Evolutionary conservation across 2,888 invertebrate genomes (phyloP).

Genomic region (Clostera curtula): DNA sequence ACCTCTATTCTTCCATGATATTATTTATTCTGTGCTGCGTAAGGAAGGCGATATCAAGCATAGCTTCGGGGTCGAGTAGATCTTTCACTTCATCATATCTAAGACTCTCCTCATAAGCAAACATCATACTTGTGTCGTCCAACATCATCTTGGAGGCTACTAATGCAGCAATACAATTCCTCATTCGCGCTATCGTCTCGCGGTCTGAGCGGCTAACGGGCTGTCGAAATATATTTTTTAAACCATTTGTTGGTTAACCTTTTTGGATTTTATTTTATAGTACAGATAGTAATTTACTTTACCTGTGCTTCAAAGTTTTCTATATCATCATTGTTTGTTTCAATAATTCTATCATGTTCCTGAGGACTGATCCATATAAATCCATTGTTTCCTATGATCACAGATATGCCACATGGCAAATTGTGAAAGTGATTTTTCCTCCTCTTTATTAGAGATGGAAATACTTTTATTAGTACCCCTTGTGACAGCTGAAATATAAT

Average conservation of each 20-base stretch:
- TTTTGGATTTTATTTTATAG: no score
- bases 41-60: conserved; percentile 86
- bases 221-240: conserved; percentile 65
- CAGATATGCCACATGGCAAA: conserved; percentile 90
- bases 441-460: conserved; percentile 92
- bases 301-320: conserved; percentile 43
- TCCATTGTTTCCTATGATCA: conserved; percentile 97
- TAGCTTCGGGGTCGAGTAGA: conserved; percentile 87
- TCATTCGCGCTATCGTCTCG: conserved; percentile 89
- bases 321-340: conserved; percentile 63
- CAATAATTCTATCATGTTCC: conserved; percentile 49
- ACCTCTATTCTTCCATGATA: conserved; percentile 41
- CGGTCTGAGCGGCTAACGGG: conserved; percentile 82
- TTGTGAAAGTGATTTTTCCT: conserved; percentile 98
- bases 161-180: conserved; percentile 92
- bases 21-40: conserved; percentile 82
- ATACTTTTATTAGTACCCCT: conserved; percentile 92
- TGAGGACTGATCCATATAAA: conserved; percentile 94
- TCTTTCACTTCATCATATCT: conserved; percentile 85
- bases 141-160: conserved; percentile 92
- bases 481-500: conserved; percentile 80
- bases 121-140: conserved; percentile 93
- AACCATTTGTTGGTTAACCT: no score
- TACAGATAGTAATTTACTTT: no score
- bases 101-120: conserved; percentile 91